Percentiles rank a stretch among this genome's conserved stretches.
Conservation (phyloP, 2,113 vertebrate species). For the Seriola rivoliana region DNA sequence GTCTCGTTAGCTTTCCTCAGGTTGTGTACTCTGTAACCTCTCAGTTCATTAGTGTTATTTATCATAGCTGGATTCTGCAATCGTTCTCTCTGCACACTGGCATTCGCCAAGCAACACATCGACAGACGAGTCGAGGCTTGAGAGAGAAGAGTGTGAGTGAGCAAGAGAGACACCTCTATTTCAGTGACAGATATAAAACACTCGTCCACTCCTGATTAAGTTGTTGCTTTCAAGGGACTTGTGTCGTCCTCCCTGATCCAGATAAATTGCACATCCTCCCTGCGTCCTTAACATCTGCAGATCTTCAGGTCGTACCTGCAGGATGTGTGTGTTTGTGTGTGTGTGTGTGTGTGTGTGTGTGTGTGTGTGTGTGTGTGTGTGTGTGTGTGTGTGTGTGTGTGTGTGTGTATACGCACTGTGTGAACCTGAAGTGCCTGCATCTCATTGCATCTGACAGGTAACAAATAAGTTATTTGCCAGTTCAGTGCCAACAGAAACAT, state of each 20-base stretch:
- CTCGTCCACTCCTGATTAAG: conserved; percentile 18
- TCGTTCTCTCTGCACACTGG: conserved; percentile 78
- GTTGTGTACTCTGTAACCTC: conserved; percentile 73
- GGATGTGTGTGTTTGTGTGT: conserved; percentile 21
- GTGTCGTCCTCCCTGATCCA: conserved; percentile 27
- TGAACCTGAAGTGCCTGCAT: conserved; percentile 12
- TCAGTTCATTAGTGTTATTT: conserved; percentile 83
- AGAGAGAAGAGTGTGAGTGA: conserved; percentile 36
- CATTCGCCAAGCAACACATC: conserved; percentile 79
- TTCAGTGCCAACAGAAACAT: conserved; percentile 52
- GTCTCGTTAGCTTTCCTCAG: conserved; percentile 47
- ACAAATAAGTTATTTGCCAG: conserved; percentile 55
- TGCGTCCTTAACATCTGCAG: not conserved
- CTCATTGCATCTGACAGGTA: conserved; percentile 50
- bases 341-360: conserved; percentile 26
- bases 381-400: conserved; percentile 18
- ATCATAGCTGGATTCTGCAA: conserved; percentile 79
- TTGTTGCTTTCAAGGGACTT: conserved; percentile 11
- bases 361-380: conserved; percentile 8
- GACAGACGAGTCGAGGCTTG: conserved; percentile 69
- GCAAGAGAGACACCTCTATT: conserved; percentile 32
- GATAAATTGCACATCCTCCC: conserved; percentile 30
- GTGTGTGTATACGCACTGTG: not conserved
- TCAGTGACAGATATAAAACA: conserved; percentile 40
- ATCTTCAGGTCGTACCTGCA: conserved; percentile 7